Base-by-base conservation (phyloP, 2,113 vertebrate genomes). In the Plotosus lineatus region DNA sequence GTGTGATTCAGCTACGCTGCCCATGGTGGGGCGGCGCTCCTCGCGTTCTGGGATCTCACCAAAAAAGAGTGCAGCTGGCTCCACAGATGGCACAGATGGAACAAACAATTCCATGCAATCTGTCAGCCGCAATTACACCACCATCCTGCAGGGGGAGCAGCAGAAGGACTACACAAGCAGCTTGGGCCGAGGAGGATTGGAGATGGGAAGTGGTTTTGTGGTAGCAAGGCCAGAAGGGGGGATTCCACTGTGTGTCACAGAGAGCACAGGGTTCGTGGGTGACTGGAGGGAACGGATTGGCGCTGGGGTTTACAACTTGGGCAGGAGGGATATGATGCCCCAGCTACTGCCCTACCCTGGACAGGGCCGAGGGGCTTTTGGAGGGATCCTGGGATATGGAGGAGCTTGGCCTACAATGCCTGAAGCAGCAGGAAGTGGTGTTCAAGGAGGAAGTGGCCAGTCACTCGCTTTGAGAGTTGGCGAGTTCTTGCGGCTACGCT, bases 401-500 rank as follows among this genome's bases (percentile, higher is more conserved):
- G 85, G 89, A 3, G 83, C 83, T 61, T 92, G 91, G 91, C 90
- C 90, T 58, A 84, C 89, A 4, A 90, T 87, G 36, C 85, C 90
- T 75, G 91, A 93, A 60, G 88, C 83, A 6, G 81, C 84, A 8
- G 83, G 65, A 0, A 88, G 91, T 78, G 91, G 82, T 15, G 28
- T n/a, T 8, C 82, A 87, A 0, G 89, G 88, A n/a, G 75, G 55
- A 11, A 82, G 87, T 3, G 89, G 89, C 42, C 91, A 90, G 72
- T 93, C 92, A n/a, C 78, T 94, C 84, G 92, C 93, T 15, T 80
- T 94, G 12, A 91, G 93, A 75, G 95, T 96, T 60, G 95, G 94
- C 0, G 94, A 95, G 88, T 94, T 97, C 77, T 86, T 97, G 63
- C 92, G 92, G 0, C 89, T 95, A 56, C 93, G 96, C 17, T 92